A percentile compares a stretch with the other conserved stretches of the same genome.
Conservation (phyloP, 1,140 invertebrate species). For the Macrotrachela quadricornifera region DNA sequence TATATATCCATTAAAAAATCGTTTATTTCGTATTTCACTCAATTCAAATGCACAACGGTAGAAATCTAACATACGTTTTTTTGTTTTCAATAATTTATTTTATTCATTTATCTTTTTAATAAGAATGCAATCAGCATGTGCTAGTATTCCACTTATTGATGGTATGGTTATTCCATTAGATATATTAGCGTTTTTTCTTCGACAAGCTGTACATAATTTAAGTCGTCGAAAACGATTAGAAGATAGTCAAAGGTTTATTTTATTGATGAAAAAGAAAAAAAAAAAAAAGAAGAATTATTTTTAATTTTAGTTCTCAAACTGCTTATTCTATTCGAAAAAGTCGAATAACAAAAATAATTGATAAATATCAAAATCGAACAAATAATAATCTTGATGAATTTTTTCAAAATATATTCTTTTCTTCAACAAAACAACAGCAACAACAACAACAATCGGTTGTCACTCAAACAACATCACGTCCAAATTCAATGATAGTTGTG, state of each 20-base stretch:
- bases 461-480: too few relatives aligned
- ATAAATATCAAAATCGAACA: conserved; percentile 46
- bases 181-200: conserved; percentile 55
- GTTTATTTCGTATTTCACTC: conserved; percentile 47
- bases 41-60: conserved; percentile 35
- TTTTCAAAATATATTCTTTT: too few relatives aligned
- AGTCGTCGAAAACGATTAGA: conserved; percentile 58
- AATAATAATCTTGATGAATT: too few relatives aligned
- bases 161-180: conserved; percentile 70
- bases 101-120: too few relatives aligned
- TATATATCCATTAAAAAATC: conserved; percentile 45
- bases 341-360: conserved; percentile 77
- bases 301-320: conserved; percentile 56
- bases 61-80: conserved; percentile 36
- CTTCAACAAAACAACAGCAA: too few relatives aligned
- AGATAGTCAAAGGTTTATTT: conserved; percentile 46
- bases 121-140: too few relatives aligned
- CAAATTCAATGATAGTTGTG: too few relatives aligned
- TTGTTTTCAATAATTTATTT: not conserved
- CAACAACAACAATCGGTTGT: too few relatives aligned
- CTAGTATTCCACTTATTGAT: conserved; percentile 53
- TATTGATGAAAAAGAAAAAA: too few relatives aligned
- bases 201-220: conserved; percentile 73
- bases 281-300: too few relatives aligned
- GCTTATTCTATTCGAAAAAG: conserved; percentile 69